Percentiles rank a stretch among this genome's conserved stretches.
phyloP scores from a whole-genome alignment of 1,140 invertebrate genomes.

The Galendromus occidentalis region DNA sequence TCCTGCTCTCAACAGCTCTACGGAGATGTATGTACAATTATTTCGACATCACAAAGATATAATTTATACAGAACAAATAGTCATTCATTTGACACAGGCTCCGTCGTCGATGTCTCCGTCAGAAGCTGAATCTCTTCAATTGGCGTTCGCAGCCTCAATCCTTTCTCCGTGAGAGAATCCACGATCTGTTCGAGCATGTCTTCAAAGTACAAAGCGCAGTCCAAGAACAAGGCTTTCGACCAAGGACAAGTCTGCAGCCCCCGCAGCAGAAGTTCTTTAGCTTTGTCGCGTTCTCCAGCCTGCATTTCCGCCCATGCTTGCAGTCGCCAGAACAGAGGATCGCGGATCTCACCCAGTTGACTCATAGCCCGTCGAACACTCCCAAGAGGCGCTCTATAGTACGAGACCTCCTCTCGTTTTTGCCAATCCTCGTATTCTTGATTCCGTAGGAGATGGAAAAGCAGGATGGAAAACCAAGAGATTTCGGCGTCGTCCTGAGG shows the following conservation, averaged over 20 bases:
- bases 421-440: background rate
- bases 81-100: too few relatives aligned
- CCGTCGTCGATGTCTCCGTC: too few relatives aligned
- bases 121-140: background rate
- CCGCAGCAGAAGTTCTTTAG: background rate
- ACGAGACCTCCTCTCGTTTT: background rate
- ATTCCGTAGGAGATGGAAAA: background rate
- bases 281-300: background rate
- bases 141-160: background rate
- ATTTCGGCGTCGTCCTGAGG: background rate
- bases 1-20: too few relatives aligned
- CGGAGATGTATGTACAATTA: too few relatives aligned
- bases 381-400: background rate
- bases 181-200: background rate
- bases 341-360: background rate
- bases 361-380: background rate
- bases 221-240: slow-evolving; percentile 2
- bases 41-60: too few relatives aligned
- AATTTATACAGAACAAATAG: too few relatives aligned
- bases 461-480: background rate
- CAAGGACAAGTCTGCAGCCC: background rate
- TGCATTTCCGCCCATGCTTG: background rate
- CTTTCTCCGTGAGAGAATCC: background rate
- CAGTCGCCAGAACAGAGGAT: background rate
- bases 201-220: background rate